Evolutionary conservation across 2,888 invertebrate genomes (phyloP).

Genomic region (Microctonus hyperodae): DNA sequence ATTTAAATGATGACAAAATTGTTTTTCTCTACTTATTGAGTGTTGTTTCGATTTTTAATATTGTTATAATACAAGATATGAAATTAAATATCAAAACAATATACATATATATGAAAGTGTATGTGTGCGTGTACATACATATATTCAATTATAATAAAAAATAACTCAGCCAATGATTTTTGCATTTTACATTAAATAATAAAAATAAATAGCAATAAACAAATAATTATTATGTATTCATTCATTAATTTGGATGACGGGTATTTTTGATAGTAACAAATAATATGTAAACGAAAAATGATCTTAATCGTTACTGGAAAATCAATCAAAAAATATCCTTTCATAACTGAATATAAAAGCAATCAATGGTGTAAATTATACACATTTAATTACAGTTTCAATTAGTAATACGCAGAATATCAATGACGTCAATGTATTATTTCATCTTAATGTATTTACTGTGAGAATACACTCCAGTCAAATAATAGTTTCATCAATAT

Average conservation of each 20-base stretch:
- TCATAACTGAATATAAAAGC: conserved; percentile 8
- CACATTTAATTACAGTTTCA: conserved; percentile 6
- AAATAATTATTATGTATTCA: too few relatives aligned
- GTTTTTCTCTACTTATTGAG: conserved; percentile 37
- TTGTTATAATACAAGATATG: background rate
- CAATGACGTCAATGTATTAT: conserved; percentile 20
- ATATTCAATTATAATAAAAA: too few relatives aligned
- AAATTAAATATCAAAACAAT: too few relatives aligned
- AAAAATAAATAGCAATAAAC: too few relatives aligned
- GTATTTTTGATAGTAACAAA: background rate
- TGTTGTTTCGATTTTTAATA: conserved; percentile 37
- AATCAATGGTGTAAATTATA: conserved; percentile 16
- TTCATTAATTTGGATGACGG: too few relatives aligned
- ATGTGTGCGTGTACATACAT: too few relatives aligned
- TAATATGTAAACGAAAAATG: background rate
- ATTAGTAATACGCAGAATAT: conserved; percentile 8
- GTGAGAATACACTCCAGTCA: background rate
- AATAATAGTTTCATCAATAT: background rate
- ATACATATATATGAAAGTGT: too few relatives aligned
- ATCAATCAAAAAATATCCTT: conserved; percentile 12
- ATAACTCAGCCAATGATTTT: too few relatives aligned
- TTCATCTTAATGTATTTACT: conserved; percentile 13
- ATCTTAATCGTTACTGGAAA: background rate
- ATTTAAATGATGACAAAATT: conserved; percentile 34
- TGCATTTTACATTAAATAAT: too few relatives aligned